Evolutionary conservation across 2,797 vertebrate genomes (phyloP).

Genomic region (Dromococcyx pavoninus): DNA sequence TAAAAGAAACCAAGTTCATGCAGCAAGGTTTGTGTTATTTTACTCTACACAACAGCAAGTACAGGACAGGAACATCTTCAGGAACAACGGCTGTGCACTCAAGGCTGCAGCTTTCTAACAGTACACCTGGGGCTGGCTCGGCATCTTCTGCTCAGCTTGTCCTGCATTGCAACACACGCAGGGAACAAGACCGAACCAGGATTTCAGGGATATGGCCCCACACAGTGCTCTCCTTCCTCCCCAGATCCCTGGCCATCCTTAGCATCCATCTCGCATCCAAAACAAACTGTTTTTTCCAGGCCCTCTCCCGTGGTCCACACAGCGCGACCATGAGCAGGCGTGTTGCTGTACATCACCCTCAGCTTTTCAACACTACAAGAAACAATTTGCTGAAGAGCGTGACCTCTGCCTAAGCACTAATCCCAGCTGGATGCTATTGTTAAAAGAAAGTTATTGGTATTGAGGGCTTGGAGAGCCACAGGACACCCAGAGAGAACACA

Average conservation of each 20-base stretch:
- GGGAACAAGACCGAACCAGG: neutral
- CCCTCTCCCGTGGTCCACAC: neutral
- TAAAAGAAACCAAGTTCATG: accelerated
- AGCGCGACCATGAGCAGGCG: neutral
- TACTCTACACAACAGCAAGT: too few species aligned
- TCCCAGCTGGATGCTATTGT: neutral
- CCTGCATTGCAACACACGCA: accelerated
- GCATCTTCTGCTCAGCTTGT: neutral
- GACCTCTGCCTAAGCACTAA: neutral
- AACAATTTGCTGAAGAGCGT: accelerated
- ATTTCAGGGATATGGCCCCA: neutral
- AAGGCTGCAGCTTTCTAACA: accelerated
- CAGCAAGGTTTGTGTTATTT: neutral
- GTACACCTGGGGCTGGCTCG: neutral
- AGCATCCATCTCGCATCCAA: neutral
- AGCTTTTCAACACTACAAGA: neutral
- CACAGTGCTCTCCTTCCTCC: neutral
- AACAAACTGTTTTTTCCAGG: neutral
- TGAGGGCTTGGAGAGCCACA: neutral
- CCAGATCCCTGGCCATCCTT: neutral
- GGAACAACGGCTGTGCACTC: accelerated
- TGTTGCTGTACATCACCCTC: neutral
- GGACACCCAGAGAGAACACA: accelerated
- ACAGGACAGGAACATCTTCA: neutral
- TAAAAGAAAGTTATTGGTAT: neutral